Evolutionary conservation across 2,113 vertebrate genomes (phyloP).

Genomic region (Melanostigma gelatinosum): DNA sequence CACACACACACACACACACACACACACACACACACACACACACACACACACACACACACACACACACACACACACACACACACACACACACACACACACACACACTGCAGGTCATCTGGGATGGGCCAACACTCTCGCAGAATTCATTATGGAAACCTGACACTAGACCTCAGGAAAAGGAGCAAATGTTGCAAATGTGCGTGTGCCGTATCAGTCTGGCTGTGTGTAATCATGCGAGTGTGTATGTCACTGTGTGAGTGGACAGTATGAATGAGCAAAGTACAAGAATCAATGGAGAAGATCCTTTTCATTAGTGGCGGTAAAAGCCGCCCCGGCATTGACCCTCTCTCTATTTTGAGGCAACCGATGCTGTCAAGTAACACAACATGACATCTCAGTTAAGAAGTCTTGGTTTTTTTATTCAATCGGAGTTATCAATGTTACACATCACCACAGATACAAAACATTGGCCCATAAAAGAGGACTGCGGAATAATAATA

Average conservation of each 20-base stretch:
- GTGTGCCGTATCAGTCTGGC: constrained; percentile 42
- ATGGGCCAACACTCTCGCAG: constrained; percentile 52
- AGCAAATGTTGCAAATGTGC: constrained; percentile 51
- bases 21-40: not conserved
- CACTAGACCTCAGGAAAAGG: constrained; percentile 56
- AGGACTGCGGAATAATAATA: constrained; percentile 64
- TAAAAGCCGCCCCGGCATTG: constrained; percentile 36
- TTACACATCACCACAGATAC: constrained; percentile 80
- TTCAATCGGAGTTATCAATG: constrained; percentile 72
- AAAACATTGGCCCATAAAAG: constrained; percentile 75
- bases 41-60: constrained; percentile 1
- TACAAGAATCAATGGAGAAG: constrained; percentile 54
- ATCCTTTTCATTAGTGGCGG: constrained; percentile 65
- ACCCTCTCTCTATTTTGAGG: constrained; percentile 32
- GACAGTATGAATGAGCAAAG: constrained; percentile 40
- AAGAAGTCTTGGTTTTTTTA: constrained; percentile 67
- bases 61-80: constrained; percentile 15
- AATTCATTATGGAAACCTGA: constrained; percentile 76
- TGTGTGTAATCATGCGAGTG: constrained; percentile 4
- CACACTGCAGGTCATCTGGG: constrained; percentile 53
- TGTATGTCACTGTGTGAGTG: constrained; percentile 1
- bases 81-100: not conserved
- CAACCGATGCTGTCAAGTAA: constrained; percentile 4
- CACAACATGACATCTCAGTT: constrained; percentile 36
- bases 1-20: not conserved